Evolutionary conservation across 2,113 vertebrate genomes (phyloP), one percentile per base, ranked within the genome.

Genomic region (Chrysemys picta): DNA sequence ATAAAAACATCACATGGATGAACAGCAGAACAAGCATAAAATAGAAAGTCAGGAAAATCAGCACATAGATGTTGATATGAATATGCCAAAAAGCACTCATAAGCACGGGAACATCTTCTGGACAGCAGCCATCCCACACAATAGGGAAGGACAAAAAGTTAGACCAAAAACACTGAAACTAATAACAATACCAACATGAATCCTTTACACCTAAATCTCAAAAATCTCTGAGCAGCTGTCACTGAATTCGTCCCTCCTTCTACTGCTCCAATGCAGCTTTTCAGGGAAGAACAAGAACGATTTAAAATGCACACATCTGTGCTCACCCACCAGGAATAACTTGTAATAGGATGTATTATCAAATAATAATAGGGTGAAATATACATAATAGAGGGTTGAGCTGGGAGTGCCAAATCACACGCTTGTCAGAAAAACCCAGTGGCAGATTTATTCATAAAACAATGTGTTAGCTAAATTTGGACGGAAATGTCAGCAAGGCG

Each of bases 171-270:
- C 93, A 65, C 49, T 65, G 80, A 92, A 80, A 8, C 14, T 17
- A 7, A 31, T 65, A 59, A 81, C 80, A 93, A 89, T 10, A 57
- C 56, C 38, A 81, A 83, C 76, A 19, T 76, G 78, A 95, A 42
- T 94, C 90, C 93, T 82, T 91, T 84, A 88, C 84, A 85, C 89
- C 47, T 56, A 96, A 94, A 72, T 65, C 81, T 96, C 87, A 94
- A 86, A 27, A 49, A 6, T 24, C 87, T 90, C 89, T 94, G 50
- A 95, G 85, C 56, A 80, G 89, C 80, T 89, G 35, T 50, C 53
- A 72, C 80, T 85, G 11, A 17, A 78, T 90, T 92, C 91, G 38
- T 89, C 92, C 42, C 17, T 19, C 49, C 78, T 78, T 38, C 90
- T 83, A 47, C 78, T 85, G 56, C 90, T 92, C 49, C 19, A 1